These are phyloP conservation scores for Sebastiscus albofasciatus DNA, from an alignment of 2,797 vertebrate species.

Conservation along the genomic window DNA sequence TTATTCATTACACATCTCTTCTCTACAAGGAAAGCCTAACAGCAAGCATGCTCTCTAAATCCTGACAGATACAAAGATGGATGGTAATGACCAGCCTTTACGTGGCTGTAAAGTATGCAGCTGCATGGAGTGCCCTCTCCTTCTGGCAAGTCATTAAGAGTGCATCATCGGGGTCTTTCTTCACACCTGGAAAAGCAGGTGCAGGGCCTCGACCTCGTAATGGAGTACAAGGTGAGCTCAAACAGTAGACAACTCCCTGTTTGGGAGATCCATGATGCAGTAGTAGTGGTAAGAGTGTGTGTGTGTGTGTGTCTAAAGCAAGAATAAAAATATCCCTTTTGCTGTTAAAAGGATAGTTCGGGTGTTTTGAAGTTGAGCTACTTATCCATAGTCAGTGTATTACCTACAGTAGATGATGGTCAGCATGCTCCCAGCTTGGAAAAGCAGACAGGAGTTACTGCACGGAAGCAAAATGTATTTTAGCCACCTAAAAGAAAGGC, in stretches of 20 bases:
- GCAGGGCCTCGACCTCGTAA: constrained; percentile 67
- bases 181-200: constrained; percentile 81
- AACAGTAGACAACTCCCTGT: constrained; percentile 47
- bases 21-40: constrained; percentile 13
- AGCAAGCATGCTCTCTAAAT: constrained; percentile 35
- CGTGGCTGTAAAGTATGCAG: constrained; percentile 60
- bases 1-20: constrained; percentile 1
- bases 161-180: constrained; percentile 69
- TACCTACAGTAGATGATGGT: too few relatives aligned
- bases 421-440: too few relatives aligned
- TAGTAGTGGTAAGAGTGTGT: background rate
- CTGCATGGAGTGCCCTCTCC: constrained; percentile 69
- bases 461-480: too few relatives aligned
- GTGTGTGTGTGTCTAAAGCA: background rate
- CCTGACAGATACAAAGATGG: constrained; percentile 62
- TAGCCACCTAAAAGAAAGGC: too few relatives aligned
- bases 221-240: constrained; percentile 72
- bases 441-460: too few relatives aligned
- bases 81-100: constrained; percentile 56
- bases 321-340: background rate
- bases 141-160: constrained; percentile 76
- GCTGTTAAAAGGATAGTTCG: background rate
- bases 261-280: constrained; percentile 21
- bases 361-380: too few relatives aligned
- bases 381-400: too few relatives aligned